A percentile compares a stretch with the other conserved stretches of the same genome.
Evolutionary conservation across 1,140 invertebrate genomes (phyloP).

Genomic region (Saxidomus purpurata): DNA sequence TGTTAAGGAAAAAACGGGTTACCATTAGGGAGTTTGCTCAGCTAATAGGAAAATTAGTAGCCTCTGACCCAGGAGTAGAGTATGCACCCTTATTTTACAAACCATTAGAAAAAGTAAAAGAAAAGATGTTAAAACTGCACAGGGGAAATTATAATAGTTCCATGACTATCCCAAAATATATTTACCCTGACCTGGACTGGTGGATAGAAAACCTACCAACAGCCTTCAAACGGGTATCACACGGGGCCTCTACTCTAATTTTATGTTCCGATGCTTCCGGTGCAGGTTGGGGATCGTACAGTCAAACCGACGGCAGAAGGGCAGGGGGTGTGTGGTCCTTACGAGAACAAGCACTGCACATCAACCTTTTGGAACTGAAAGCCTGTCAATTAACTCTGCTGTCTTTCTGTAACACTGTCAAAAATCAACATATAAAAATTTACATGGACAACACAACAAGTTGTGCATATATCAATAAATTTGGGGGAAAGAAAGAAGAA

Average conservation of each 20-base stretch:
- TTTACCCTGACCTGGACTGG: background rate
- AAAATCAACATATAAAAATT: background rate
- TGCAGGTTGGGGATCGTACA: background rate
- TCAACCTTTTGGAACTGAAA: slow-evolving; percentile 13
- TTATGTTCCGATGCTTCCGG: background rate
- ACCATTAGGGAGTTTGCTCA: background rate
- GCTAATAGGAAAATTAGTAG: background rate
- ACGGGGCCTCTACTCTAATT: background rate
- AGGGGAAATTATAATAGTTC: background rate
- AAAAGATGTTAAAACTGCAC: background rate
- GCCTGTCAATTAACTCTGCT: background rate
- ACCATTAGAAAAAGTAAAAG: too few species aligned
- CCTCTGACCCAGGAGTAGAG: background rate
- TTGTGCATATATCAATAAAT: slow-evolving; percentile 58
- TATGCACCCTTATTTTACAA: background rate
- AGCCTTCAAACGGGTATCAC: background rate
- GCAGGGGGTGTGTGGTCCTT: background rate
- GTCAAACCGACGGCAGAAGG: background rate
- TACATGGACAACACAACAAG: too few species aligned
- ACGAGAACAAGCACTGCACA: background rate
- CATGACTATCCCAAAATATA: too few species aligned
- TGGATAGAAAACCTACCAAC: background rate
- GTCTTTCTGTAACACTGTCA: background rate
- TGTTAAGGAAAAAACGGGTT: background rate
- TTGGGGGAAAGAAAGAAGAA: slow-evolving; percentile 4